Evolutionary conservation across 2,888 invertebrate genomes (phyloP), one percentile per base, ranked within the genome.

Genomic region (Caenorhabditis sp.): DNA sequence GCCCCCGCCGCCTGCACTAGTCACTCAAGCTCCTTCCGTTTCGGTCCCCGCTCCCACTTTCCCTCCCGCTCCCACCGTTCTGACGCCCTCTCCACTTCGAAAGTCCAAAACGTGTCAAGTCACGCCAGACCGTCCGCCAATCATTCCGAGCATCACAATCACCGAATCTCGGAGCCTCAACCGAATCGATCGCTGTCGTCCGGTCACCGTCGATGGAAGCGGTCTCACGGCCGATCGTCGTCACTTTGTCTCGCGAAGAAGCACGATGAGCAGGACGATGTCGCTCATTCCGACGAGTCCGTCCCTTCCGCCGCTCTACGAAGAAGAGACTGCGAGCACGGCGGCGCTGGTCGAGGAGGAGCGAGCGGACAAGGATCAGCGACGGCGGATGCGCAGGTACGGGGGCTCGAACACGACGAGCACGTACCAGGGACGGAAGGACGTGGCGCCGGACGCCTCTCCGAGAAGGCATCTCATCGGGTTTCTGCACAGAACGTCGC

Each of bases 401-500:
- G 73, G 61, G 6, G 79, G 81, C 48, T 78, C 77, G 45, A 59
- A 80, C 43, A 81, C 80, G 22, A 83, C 79, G 15, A 83, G 82
- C 55, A 81, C 82, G 5, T 82, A 83, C 71, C 81, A 83, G 55
- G 83, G 83, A 52, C 58, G 50, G 32, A 80, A 81, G 55, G 81
- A 84, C 48, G 71, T 76, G 17, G 85, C 84, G 15, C 81, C 84
- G 9, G 84, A 85, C 70, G 83, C 83, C 4, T 77, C 82, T 11
- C 78, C 81, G 4, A 52, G 84, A 53, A 52, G 85, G 13, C 82
- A 84, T 73, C 62, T 87, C 7, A 84, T 87, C 45, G 87, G 87
- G 39, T 87, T 87, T 52, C 62, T 86, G 41, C 85, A 85, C 52
- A 65, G 86, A 27, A 86, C 85, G 20, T 82, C 82, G 26, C 87